Base-by-base conservation (phyloP, 2,113 vertebrate species). In the Sula dactylatra region DNA sequence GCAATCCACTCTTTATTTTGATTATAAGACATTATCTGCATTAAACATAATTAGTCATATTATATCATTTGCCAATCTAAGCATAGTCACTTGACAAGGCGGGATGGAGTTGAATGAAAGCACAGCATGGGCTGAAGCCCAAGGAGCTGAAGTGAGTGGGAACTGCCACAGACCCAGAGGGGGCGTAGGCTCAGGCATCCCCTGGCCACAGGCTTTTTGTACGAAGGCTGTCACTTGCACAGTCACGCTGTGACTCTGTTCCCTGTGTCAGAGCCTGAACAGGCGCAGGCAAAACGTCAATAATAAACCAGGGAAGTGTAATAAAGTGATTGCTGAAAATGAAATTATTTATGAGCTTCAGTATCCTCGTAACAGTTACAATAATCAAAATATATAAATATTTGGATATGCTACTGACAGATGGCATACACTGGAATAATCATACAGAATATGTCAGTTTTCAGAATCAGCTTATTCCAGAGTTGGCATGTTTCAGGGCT, bases 371-470 rank as follows among this genome's bases (percentile, higher is more conserved):
- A 89, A 71, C 34, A 92, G 95, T 82, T 94, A 93, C 55, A 92
- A 96, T 80, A 95, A 95, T 88, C 94, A 94, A 95, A 96, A 95
- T 91, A 97, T 50, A 91, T 92, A 96, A 97, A 98, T 97, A 97
- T 97, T 97, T 96, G 89, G 96, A 92, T 92, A 77, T 66, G 80
- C 78, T 90, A 56, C 91, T 94, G 95, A 96, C 97, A 97, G 96
- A 95, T 94, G 94, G 95, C 19, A 0, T 84, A 91, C 52, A 94
- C 90, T 79, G 83, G 78, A 97, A 92, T 95, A 97, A 95, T 94
- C 93, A 86, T 73, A 89, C 50, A 95, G 95, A 96, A 90, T 70
- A 70, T 91, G 93, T 88, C 89, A 91, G 71, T 72, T 96, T 61
- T 93, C 90, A 82, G 88, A 96, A 96, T 85, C 69, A 67, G 92